Evolutionary conservation across 2,113 vertebrate genomes (phyloP).

Genomic region (Mustela nigripes): DNA sequence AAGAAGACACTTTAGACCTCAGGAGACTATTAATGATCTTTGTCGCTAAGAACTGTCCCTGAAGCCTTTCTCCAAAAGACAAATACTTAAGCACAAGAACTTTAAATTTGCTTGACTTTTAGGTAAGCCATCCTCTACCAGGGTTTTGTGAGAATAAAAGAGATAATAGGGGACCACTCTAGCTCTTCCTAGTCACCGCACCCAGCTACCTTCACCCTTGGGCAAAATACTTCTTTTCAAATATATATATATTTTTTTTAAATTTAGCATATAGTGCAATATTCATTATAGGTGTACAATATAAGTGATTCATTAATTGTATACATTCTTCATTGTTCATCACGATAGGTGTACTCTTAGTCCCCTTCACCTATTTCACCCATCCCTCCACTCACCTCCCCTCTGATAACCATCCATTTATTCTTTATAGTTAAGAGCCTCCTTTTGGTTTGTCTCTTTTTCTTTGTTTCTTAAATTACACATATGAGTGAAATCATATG

Average conservation of each 20-base stretch:
- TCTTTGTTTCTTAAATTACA: background rate
- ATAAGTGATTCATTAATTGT: background rate
- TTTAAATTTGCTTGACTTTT: background rate
- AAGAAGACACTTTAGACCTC: background rate
- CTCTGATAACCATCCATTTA: background rate
- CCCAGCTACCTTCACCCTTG: background rate
- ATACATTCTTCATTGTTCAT: background rate
- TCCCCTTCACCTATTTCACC: background rate
- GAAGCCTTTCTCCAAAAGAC: background rate
- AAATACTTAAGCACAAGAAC: background rate
- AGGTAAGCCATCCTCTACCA: background rate
- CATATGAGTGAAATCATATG: background rate
- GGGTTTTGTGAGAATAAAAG: background rate
- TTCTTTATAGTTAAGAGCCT: background rate
- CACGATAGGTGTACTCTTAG: background rate
- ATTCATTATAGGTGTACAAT: background rate
- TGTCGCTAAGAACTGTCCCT: background rate
- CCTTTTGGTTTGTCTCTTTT: background rate
- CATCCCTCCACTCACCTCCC: background rate
- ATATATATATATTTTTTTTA: background rate
- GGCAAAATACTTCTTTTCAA: background rate
- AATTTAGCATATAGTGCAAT: background rate
- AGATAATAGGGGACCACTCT: background rate
- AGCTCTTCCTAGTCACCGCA: background rate
- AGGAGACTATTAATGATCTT: background rate